Evolutionary conservation across 2,113 vertebrate genomes (phyloP), one percentile per base, ranked within the genome.

Genomic region (Oxyruncus cristatus): DNA sequence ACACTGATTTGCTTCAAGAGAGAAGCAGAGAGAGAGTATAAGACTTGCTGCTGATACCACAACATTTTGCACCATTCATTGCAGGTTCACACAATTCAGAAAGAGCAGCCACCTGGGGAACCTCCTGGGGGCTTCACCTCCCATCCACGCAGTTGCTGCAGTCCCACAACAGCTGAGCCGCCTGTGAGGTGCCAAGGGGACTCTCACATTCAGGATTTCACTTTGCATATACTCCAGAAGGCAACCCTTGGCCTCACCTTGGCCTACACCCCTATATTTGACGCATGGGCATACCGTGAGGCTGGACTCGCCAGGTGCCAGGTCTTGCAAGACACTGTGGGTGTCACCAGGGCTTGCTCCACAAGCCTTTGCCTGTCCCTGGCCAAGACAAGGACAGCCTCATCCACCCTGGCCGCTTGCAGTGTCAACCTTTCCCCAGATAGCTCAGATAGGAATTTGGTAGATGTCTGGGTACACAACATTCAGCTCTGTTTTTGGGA

Each of bases 331-430:
- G 61, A 23, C 0, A 0, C 12, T 4, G 1, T 3, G 39, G 22
- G 8, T 30, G 8, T n/a, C 1, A 0, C 6, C 1, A 2, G 4
- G 2, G 0, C 6, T 50, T 3, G 0, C 7, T 71, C 46, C 3
- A 2, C 13, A 23, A 8, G 8, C 0, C 26, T 52, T 52, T 16
- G 20, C 8, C 52, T 50, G 26, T 39, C 20, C 20, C 35, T 15
- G 22, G 22, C 26, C 77, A 75, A 72, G 15, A 41, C 23, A 61
- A 79, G 78, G 6, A 9, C 11, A 73, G 16, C 11, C 28, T 39
- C 58, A 44, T 42, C 58, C 30, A n/a, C 17, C 12, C 33, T 41
- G 26, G 8, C 27, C 26, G 4, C 39, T 50, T 28, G 28, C 6
- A 39, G 12, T 12, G 13, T 6, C 35, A 46, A 1, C 0, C 1